phyloP scores from a whole-genome alignment of 2,888 invertebrate species.

The Anthoptus insignis region DNA sequence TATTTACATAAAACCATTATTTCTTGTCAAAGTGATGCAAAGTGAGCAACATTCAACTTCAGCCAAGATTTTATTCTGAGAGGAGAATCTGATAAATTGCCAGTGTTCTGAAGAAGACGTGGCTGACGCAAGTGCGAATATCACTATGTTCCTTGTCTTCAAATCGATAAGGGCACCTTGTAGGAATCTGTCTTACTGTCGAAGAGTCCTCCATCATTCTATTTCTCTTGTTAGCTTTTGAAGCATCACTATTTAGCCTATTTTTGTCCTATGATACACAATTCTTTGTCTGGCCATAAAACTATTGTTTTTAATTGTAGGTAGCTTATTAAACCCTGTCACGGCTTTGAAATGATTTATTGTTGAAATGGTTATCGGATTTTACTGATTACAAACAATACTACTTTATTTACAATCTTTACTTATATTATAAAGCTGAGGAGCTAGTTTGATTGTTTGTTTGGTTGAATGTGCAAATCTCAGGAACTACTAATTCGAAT shows the following conservation, averaged over 20 bases:
- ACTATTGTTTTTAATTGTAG: too few relatives aligned
- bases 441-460: too few relatives aligned
- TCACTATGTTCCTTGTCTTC: slow-evolving; percentile 26
- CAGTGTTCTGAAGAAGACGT: slow-evolving; percentile 21
- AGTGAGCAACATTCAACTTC: slow-evolving; percentile 36
- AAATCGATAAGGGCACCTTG: slow-evolving; percentile 25
- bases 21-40: slow-evolving; percentile 33
- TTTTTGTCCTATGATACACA: too few relatives aligned
- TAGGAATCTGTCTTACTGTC: not conserved
- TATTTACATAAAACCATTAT: slow-evolving; percentile 35
- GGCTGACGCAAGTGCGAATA: slow-evolving; percentile 32
- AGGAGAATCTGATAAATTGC: slow-evolving; percentile 33
- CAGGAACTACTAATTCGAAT: too few relatives aligned
- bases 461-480: too few relatives aligned
- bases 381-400: too few relatives aligned
- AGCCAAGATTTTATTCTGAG: slow-evolving; percentile 35
- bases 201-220: not conserved
- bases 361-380: too few relatives aligned
- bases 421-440: too few relatives aligned
- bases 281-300: too few relatives aligned
- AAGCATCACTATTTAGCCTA: not conserved
- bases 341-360: too few relatives aligned
- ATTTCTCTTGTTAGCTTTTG: not conserved
- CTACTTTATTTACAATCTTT: too few relatives aligned
- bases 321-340: too few relatives aligned